These are phyloP conservation scores for Euleptes europaea DNA, from an alignment of 2,113 vertebrate genomes.

Conservation along the genomic window DNA sequence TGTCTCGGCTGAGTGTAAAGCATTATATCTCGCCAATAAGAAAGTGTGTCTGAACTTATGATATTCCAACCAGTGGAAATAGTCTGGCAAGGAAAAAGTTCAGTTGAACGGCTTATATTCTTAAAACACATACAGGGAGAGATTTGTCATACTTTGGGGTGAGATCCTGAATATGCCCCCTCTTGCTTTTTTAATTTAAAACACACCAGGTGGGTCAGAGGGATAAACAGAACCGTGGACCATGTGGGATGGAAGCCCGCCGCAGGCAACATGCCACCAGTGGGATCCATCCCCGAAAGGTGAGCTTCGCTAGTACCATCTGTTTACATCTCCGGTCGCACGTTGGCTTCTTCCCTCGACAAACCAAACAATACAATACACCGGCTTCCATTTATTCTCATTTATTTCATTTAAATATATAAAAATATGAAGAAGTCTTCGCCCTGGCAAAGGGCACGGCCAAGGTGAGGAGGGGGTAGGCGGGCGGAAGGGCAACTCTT, in stretches of 20 bases:
- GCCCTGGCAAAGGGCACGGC: conserved; percentile 82
- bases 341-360: conserved; percentile 82
- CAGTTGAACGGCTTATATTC: background rate
- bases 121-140: too few relatives aligned
- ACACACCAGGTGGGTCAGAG: background rate
- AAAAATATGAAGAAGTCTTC: conserved; percentile 84
- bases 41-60: too few relatives aligned
- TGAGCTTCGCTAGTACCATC: conserved; percentile 16
- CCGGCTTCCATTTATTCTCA: conserved; percentile 71
- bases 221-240: background rate
- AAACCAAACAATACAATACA: conserved; percentile 81
- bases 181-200: background rate
- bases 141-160: background rate
- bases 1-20: too few relatives aligned
- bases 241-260: background rate
- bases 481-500: conserved; percentile 60
- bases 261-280: background rate
- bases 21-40: too few relatives aligned
- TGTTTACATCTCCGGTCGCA: conserved; percentile 76
- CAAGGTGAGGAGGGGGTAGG: conserved; percentile 70
- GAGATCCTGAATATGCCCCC: background rate
- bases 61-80: too few relatives aligned
- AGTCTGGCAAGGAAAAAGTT: too few relatives aligned
- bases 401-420: conserved; percentile 42
- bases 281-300: background rate